phyloP scores from a whole-genome alignment of 1,140 invertebrate species.

The Camponotus floridanus region DNA sequence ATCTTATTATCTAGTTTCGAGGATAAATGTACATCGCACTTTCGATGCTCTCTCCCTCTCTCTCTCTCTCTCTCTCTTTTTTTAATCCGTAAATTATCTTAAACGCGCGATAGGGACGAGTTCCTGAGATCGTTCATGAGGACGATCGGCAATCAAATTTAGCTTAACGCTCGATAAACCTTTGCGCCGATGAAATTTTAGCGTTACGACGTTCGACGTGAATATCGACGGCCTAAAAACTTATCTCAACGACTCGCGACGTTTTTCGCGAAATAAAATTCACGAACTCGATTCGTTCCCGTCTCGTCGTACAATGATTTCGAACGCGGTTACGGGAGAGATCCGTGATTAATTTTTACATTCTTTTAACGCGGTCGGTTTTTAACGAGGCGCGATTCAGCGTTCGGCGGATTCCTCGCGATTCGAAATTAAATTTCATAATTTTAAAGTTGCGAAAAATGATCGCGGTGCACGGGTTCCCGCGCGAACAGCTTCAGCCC shows the following conservation, averaged over 20 bases:
- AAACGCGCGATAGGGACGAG: conserved; percentile 2
- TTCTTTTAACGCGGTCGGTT: conserved; percentile 35
- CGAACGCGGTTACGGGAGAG: not conserved
- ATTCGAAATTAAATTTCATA: conserved; percentile 61
- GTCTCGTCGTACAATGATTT: not conserved
- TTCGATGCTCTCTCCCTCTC: not conserved
- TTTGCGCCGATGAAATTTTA: conserved; percentile 43
- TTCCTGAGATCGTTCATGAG: not conserved
- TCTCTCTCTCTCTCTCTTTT: not conserved
- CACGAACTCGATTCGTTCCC: not conserved
- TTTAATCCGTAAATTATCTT: conserved; percentile 18
- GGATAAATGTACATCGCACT: conserved; percentile 37
- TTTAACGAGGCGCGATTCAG: conserved; percentile 50
- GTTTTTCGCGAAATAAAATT: conserved; percentile 24
- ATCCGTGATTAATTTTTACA: conserved; percentile 39
- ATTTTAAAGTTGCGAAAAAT: conserved; percentile 64
- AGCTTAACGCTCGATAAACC: conserved; percentile 46
- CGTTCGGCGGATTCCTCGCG: conserved; percentile 29
- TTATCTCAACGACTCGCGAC: conserved; percentile 20
- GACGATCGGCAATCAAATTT: conserved; percentile 42
- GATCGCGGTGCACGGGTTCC: conserved; percentile 45
- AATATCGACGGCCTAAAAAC: conserved; percentile 28
- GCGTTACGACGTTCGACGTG: conserved; percentile 15
- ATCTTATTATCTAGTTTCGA: conserved; percentile 58
- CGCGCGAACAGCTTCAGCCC: conserved; percentile 53